Evolutionary conservation across 2,797 vertebrate species (phyloP).

Genomic region (Periophthalmus magnuspinnatus): DNA sequence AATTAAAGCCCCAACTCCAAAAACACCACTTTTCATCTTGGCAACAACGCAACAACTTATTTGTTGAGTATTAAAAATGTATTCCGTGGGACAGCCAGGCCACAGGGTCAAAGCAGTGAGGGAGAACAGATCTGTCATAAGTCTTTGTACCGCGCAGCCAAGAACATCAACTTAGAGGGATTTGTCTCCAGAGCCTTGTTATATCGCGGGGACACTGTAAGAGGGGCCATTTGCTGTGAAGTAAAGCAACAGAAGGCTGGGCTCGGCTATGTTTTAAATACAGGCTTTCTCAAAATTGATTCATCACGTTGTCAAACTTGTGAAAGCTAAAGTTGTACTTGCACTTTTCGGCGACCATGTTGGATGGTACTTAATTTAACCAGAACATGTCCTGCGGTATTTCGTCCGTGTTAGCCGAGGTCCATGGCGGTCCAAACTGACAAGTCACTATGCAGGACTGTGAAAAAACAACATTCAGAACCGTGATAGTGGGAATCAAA

Average conservation of each 20-base stretch:
- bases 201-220: slow-evolving; percentile 52
- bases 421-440: background rate
- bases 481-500: too few relatives aligned
- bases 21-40: slow-evolving; percentile 37
- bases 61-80: slow-evolving; percentile 46
- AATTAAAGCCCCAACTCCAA: slow-evolving; percentile 42
- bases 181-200: slow-evolving; percentile 66
- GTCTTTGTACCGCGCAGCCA: slow-evolving; percentile 47
- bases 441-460: background rate
- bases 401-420: background rate
- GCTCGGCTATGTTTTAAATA: slow-evolving; percentile 24
- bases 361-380: slow-evolving; percentile 23
- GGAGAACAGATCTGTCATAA: slow-evolving; percentile 44
- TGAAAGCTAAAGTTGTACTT: slow-evolving; percentile 12
- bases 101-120: slow-evolving; percentile 42
- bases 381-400: slow-evolving; percentile 1
- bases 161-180: slow-evolving; percentile 53
- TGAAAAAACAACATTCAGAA: background rate
- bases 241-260: slow-evolving; percentile 19
- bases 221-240: slow-evolving; percentile 46
- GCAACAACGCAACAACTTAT: slow-evolving; percentile 43
- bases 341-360: background rate
- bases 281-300: slow-evolving; percentile 15
- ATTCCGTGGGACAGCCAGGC: slow-evolving; percentile 25
- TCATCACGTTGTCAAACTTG: slow-evolving; percentile 8